phyloP scores from a whole-genome alignment of 2,113 vertebrate species.

The Periophthalmodon schlosseri region DNA sequence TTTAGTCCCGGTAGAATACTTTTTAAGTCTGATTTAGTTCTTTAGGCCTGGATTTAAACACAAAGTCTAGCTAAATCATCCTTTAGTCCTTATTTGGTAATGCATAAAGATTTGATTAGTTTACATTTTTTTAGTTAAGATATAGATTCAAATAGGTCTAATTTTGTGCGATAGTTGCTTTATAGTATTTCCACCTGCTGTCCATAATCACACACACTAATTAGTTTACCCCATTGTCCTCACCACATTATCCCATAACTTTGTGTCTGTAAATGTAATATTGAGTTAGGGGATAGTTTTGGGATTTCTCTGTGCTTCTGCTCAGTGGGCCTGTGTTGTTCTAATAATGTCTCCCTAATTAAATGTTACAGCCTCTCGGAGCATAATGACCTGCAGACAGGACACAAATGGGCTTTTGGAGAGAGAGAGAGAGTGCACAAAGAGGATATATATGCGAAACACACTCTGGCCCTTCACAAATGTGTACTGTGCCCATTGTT shows the following conservation, averaged over 20 bases:
- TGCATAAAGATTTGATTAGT: not conserved
- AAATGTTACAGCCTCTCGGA: conserved; percentile 73
- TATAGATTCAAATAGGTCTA: not conserved
- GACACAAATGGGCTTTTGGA: conserved; percentile 50
- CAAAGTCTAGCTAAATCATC: not conserved
- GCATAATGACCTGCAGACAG: conserved; percentile 72
- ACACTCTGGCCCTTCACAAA: conserved; percentile 44
- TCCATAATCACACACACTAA: conserved; percentile 33
- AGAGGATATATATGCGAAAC: conserved; percentile 43
- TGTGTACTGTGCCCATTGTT: conserved; percentile 47
- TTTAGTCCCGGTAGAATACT: not conserved
- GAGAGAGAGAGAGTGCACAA: conserved; percentile 26
- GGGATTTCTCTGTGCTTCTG: conserved; percentile 46
- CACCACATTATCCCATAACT: conserved; percentile 42
- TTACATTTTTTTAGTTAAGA: not conserved
- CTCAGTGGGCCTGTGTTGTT: conserved; percentile 54
- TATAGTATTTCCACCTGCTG: conserved; percentile 11
- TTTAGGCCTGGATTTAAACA: not conserved
- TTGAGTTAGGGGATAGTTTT: conserved; percentile 62
- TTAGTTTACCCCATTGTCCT: conserved; percentile 55
- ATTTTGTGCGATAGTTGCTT: not conserved
- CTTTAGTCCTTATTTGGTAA: not conserved
- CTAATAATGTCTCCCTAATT: conserved; percentile 72
- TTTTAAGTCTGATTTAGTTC: not conserved
- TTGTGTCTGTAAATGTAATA: conserved; percentile 57